phyloP scores from a whole-genome alignment of 1,140 invertebrate species.

The Portunus trituberculatus region DNA sequence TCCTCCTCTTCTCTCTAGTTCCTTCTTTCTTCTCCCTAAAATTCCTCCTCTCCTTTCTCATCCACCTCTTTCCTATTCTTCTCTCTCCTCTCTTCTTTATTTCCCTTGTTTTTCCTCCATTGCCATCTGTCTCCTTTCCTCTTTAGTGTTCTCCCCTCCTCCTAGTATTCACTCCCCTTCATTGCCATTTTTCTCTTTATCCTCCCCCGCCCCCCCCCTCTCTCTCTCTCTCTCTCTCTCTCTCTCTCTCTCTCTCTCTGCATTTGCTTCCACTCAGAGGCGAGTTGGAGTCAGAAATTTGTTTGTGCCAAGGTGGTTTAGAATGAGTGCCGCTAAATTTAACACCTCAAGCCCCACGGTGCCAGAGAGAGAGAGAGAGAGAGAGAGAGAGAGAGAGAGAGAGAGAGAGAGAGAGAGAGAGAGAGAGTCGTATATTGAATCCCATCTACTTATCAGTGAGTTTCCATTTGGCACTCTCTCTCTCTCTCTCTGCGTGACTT shows the following conservation, averaged over 20 bases:
- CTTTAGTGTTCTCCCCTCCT: too few relatives aligned
- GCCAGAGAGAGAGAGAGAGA: background rate
- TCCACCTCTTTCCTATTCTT: background rate
- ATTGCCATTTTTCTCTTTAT: background rate
- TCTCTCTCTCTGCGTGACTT: too few relatives aligned
- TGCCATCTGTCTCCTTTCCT: too few relatives aligned
- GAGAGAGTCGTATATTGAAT: background rate
- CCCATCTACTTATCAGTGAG: too few relatives aligned
- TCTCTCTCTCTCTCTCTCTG: background rate
- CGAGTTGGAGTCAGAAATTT: background rate
- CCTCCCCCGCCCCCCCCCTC: background rate
- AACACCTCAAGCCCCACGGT: background rate
- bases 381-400: background rate
- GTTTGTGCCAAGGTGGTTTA: background rate
- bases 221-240: background rate
- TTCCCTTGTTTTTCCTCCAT: too few relatives aligned
- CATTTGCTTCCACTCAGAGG: background rate
- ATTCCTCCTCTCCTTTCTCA: background rate
- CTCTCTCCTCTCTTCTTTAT: background rate
- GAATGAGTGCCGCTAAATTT: constrained; percentile 9
- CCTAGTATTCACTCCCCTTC: too few relatives aligned
- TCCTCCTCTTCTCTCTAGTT: background rate
- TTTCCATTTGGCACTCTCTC: too few relatives aligned
- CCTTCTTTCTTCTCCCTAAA: background rate
- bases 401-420: background rate